Percentiles rank a stretch among this genome's conserved stretches.
phyloP scores from a whole-genome alignment of 2,888 invertebrate genomes.

The Drosophila leonis region DNA sequence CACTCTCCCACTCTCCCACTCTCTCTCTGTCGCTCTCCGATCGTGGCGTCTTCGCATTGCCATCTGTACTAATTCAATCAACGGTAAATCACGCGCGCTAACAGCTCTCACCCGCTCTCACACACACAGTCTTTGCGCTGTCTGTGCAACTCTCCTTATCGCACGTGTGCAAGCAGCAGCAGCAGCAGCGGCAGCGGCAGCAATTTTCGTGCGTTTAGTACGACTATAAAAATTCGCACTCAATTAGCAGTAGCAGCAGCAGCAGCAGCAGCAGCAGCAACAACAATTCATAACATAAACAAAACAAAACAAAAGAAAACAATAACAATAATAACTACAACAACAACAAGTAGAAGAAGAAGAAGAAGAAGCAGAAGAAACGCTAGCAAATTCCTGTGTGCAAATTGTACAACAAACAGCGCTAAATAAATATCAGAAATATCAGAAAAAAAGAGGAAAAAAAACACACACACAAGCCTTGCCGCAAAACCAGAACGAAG shows the following conservation, averaged over 20 bases:
- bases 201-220: constrained; percentile 46
- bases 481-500: constrained; percentile 21
- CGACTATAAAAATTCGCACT: constrained; percentile 58
- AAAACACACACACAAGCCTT: constrained; percentile 39
- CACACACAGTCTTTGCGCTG: constrained; percentile 1
- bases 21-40: constrained; percentile 29
- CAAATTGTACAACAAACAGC: constrained; percentile 51
- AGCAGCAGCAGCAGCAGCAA: constrained; percentile 3
- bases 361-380: constrained; percentile 20
- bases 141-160: constrained; percentile 7
- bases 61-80: constrained; percentile 66
- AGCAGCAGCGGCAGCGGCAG: constrained; percentile 2
- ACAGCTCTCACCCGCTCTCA: constrained; percentile 42
- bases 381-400: constrained; percentile 53
- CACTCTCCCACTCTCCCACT: not conserved
- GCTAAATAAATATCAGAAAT: constrained; percentile 45
- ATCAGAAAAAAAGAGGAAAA: constrained; percentile 11
- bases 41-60: constrained; percentile 50
- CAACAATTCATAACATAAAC: constrained; percentile 47
- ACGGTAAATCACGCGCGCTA: constrained; percentile 66
- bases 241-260: constrained; percentile 46
- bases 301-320: constrained; percentile 29
- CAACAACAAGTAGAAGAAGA: constrained; percentile 14
- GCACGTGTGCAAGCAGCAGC: constrained; percentile 37
- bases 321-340: constrained; percentile 21